A percentile compares a stretch with the other conserved stretches of the same genome.
phyloP scores from a whole-genome alignment of 2,113 vertebrate species.

The Dipodomys ordii region DNA sequence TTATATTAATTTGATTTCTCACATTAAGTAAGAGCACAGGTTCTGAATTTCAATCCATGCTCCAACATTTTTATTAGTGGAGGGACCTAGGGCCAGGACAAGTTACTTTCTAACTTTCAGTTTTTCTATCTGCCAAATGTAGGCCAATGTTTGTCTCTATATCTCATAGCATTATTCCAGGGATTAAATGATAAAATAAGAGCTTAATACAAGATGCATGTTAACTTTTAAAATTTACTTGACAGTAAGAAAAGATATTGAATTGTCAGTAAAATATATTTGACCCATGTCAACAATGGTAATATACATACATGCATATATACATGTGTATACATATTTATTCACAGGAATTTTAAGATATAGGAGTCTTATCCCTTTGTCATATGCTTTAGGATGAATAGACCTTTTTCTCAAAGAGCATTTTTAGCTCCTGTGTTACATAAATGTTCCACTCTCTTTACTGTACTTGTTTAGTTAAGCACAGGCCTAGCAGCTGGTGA shows the following conservation, averaged over 20 bases:
- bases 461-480: slow-evolving; percentile 78
- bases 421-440: slow-evolving; percentile 73
- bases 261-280: slow-evolving; percentile 25
- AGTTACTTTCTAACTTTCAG: neutral
- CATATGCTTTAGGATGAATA: slow-evolving; percentile 48
- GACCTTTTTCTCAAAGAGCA: slow-evolving; percentile 62
- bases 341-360: slow-evolving; percentile 45
- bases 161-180: neutral
- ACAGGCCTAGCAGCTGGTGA: slow-evolving; percentile 64
- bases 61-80: neutral
- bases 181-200: too few species aligned
- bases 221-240: neutral
- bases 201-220: neutral
- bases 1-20: slow-evolving; percentile 41
- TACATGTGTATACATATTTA: neutral
- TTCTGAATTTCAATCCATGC: slow-evolving; percentile 24
- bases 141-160: neutral
- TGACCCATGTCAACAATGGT: neutral
- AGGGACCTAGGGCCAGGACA: neutral
- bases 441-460: slow-evolving; percentile 70
- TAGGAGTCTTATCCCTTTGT: slow-evolving; percentile 33
- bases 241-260: slow-evolving; percentile 38
- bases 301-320: neutral
- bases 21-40: neutral
- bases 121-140: slow-evolving; percentile 49